Conservation (phyloP, 1,140 invertebrate species). For the Listronotus oregonensis region DNA sequence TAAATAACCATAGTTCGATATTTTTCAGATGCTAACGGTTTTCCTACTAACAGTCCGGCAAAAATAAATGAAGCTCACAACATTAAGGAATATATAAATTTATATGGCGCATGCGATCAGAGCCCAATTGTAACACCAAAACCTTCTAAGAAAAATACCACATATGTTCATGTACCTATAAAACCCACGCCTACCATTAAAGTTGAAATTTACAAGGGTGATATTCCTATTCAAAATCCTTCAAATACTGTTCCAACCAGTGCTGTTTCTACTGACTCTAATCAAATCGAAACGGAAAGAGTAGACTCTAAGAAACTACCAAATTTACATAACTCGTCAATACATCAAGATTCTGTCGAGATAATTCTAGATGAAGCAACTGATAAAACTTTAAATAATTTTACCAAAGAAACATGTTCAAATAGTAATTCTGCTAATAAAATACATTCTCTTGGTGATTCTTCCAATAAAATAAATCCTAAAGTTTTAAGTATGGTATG, state of each 20-base stretch:
- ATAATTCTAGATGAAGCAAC: too few relatives aligned
- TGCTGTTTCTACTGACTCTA: not conserved
- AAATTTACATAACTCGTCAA: slow-evolving; percentile 11
- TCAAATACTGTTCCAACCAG: not conserved
- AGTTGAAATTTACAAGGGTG: slow-evolving; percentile 19
- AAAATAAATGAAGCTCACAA: slow-evolving; percentile 25
- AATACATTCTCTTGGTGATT: not conserved
- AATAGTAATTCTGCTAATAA: too few relatives aligned
- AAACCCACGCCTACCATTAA: slow-evolving; percentile 24
- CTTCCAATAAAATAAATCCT: not conserved
- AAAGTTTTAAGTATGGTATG: slow-evolving; percentile 8
- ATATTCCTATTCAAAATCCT: not conserved
- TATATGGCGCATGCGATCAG: slow-evolving; percentile 10
- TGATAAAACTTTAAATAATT: too few relatives aligned
- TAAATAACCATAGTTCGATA: too few relatives aligned
- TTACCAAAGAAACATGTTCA: too few relatives aligned
- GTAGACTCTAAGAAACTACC: not conserved
- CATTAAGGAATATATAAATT: slow-evolving; percentile 29
- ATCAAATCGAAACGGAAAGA: not conserved
- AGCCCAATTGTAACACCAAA: slow-evolving; percentile 20
- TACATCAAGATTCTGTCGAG: not conserved
- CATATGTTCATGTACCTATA: not conserved
- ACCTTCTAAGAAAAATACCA: not conserved
- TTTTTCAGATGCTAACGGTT: slow-evolving; percentile 5
- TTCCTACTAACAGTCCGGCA: not conserved